phyloP scores from a whole-genome alignment of 2,888 invertebrate genomes.

The Cosmia pyralina region DNA sequence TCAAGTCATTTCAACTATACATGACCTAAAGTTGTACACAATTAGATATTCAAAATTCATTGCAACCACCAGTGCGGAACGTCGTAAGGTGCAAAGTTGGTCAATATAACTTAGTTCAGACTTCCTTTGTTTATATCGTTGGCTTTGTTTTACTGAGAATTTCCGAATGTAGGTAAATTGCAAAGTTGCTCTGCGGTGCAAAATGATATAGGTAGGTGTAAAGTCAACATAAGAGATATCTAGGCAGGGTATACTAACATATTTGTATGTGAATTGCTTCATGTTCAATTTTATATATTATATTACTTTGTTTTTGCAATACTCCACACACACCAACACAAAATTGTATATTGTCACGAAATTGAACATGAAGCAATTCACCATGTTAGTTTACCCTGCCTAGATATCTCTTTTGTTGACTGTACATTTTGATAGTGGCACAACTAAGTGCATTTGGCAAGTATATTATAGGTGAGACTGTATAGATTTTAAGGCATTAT shows the following conservation, averaged over 20 bases:
- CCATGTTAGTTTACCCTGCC: too few relatives aligned
- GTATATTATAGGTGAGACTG: background rate
- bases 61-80: conserved; percentile 61
- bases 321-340: too few relatives aligned
- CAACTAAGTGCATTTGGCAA: conserved; percentile 47
- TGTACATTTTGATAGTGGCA: conserved; percentile 51
- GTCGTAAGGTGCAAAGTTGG: conserved; percentile 73
- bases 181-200: conserved; percentile 62
- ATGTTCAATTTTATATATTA: too few relatives aligned
- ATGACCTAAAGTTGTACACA: conserved; percentile 61
- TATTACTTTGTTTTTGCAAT: too few relatives aligned
- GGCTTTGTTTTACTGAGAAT: conserved; percentile 72
- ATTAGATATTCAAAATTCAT: conserved; percentile 68
- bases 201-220: conserved; percentile 59
- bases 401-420: too few relatives aligned
- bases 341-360: too few relatives aligned
- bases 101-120: conserved; percentile 76
- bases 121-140: conserved; percentile 73
- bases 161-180: conserved; percentile 70
- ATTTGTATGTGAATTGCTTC: too few relatives aligned
- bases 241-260: too few relatives aligned
- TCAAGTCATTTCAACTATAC: conserved; percentile 48
- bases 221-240: too few relatives aligned
- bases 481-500: background rate
- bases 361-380: too few relatives aligned